A percentile compares a stretch with the other conserved stretches of the same genome.
These are phyloP conservation scores for Trimorus sp. DNA, from an alignment of 2,888 invertebrate species.

Conservation along the genomic window DNA sequence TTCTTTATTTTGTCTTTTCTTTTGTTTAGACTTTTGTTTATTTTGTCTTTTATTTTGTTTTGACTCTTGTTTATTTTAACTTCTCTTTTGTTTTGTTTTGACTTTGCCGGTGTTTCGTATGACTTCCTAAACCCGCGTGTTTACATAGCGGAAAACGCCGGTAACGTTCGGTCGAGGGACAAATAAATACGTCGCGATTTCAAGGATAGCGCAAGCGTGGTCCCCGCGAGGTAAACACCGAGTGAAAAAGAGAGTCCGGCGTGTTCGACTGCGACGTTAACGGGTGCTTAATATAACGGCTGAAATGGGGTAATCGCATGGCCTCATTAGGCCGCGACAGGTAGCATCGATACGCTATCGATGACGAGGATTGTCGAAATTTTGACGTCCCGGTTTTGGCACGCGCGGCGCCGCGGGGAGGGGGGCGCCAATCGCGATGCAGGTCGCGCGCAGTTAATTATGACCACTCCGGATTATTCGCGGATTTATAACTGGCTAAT, in stretches of 20 bases:
- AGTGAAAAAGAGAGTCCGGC: constrained; percentile 18
- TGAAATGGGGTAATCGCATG: constrained; percentile 61
- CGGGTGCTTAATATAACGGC: constrained; percentile 64
- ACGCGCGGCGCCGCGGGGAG: constrained; percentile 11
- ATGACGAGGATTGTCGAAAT: constrained; percentile 34
- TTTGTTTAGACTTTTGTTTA: too few relatives aligned
- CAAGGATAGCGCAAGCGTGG: constrained; percentile 31
- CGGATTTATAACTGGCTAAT: not conserved
- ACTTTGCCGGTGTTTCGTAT: too few relatives aligned
- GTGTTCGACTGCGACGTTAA: constrained; percentile 39
- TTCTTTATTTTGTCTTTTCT: too few relatives aligned
- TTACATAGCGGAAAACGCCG: constrained; percentile 16
- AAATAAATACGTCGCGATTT: constrained; percentile 31
- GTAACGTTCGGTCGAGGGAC: not conserved
- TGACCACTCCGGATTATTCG: constrained; percentile 1
- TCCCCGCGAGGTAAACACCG: not conserved
- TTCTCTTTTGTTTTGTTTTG: too few relatives aligned
- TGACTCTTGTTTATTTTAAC: too few relatives aligned
- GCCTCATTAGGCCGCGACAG: constrained; percentile 58
- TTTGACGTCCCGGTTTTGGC: constrained; percentile 44
- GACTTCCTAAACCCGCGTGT: not conserved
- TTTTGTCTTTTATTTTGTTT: too few relatives aligned
- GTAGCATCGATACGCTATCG: constrained; percentile 42
- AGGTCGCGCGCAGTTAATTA: constrained; percentile 34
- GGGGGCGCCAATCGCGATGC: constrained; percentile 10